phyloP scores from a whole-genome alignment of 64 coral and sea anemone species.

The Cladopsammia gracilis region DNA sequence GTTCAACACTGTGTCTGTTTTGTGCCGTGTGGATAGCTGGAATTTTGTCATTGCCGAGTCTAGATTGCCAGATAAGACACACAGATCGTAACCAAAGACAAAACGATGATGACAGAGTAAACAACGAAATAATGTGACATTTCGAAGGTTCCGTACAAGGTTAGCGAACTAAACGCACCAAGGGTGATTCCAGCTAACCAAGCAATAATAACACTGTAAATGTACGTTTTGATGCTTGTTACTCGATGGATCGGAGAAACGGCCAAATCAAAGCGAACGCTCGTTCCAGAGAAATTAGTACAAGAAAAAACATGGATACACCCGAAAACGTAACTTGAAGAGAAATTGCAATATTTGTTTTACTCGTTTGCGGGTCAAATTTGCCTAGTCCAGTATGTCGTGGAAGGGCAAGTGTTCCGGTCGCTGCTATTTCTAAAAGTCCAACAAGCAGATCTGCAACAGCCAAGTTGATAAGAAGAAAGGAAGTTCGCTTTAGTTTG shows the following conservation, averaged over 20 bases:
- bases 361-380: no score
- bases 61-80: neutral
- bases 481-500: neutral
- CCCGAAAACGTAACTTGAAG: neutral
- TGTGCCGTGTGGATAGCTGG: neutral
- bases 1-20: neutral
- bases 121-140: no score
- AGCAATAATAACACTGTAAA: neutral
- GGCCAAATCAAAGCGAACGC: constrained; percentile 10
- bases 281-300: neutral
- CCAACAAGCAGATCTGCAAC: neutral
- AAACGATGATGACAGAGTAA: neutral
- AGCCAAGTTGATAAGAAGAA: constrained; percentile 1
- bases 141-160: no score
- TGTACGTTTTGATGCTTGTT: neutral
- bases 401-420: no score
- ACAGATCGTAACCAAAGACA: neutral
- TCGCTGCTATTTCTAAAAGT: neutral
- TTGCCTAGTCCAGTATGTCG: neutral
- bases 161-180: neutral
- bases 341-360: no score
- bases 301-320: neutral
- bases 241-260: neutral
- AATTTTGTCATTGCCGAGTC: neutral
- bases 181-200: neutral